phyloP scores from a whole-genome alignment of 1,140 invertebrate species.

The Drosophila grimshawi region DNA sequence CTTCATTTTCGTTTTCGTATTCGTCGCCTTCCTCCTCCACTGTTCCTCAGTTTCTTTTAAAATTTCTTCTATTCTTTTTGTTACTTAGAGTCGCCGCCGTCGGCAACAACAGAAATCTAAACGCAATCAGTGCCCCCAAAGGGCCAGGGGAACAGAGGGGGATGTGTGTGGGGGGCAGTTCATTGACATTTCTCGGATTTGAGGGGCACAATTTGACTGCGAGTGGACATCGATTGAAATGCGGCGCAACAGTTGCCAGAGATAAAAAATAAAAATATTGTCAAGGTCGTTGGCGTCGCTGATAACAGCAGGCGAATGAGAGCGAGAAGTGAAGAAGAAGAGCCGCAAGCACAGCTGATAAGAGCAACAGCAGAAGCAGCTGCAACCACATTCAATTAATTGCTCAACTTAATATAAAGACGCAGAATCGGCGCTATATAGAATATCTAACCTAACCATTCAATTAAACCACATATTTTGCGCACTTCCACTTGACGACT shows the following conservation, averaged over 20 bases:
- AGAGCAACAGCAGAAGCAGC: neutral
- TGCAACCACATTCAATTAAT: neutral
- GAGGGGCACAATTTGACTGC: conserved; percentile 47
- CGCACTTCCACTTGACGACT: neutral
- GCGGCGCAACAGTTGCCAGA: conserved; percentile 58
- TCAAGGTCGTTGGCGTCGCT: conserved; percentile 25
- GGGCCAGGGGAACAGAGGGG: neutral
- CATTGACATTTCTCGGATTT: conserved; percentile 35
- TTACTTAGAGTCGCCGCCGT: conserved; percentile 12
- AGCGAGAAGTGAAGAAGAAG: neutral
- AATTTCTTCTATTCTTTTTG: neutral
- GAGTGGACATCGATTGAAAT: conserved; percentile 61
- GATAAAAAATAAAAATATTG: conserved; percentile 68
- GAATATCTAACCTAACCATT: too few species aligned
- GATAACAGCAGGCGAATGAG: neutral
- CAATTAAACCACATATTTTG: neutral
- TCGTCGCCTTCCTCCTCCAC: too few species aligned
- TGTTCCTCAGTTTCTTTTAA: too few species aligned
- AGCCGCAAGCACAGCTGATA: conserved; percentile 1
- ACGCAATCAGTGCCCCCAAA: conserved; percentile 20
- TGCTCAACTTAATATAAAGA: neutral
- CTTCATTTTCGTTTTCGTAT: neutral
- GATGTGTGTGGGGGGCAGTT: conserved; percentile 12
- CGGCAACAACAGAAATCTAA: conserved; percentile 18
- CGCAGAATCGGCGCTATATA: neutral